phyloP scores from a whole-genome alignment of 2,888 invertebrate species.

The Sipha maydis region DNA sequence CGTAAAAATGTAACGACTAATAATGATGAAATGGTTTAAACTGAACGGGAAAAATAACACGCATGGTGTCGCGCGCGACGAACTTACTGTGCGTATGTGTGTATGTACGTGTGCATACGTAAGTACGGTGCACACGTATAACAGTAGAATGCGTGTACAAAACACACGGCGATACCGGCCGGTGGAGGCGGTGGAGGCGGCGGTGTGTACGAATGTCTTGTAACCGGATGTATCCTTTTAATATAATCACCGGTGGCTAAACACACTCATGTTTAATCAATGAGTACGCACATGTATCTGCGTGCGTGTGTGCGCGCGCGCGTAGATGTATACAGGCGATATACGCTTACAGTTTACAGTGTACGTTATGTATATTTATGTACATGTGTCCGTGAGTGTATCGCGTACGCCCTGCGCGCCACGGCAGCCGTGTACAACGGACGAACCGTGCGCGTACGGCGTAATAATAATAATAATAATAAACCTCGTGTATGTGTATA shows the following conservation, averaged over 20 bases:
- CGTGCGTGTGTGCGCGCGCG: not conserved
- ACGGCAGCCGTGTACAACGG: constrained; percentile 7
- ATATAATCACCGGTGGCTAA: constrained; percentile 61
- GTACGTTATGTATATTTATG: not conserved
- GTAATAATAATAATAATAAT: constrained; percentile 27
- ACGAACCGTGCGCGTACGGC: constrained; percentile 13
- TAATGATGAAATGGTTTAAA: not conserved
- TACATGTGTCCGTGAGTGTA: constrained; percentile 2
- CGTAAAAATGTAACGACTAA: not conserved
- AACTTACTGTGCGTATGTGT: not conserved
- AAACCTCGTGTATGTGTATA: not conserved
- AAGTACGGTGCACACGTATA: no score
- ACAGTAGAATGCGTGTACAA: not conserved
- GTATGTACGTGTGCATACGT: no score
- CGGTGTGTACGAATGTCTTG: constrained; percentile 46
- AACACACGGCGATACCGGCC: not conserved
- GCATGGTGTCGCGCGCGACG: not conserved
- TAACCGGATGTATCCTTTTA: constrained; percentile 62
- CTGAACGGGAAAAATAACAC: not conserved
- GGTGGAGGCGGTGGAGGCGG: not conserved
- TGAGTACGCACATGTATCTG: constrained; percentile 26
- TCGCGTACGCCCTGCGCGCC: not conserved
- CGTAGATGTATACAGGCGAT: not conserved
- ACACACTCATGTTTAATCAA: constrained; percentile 60
- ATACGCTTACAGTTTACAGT: not conserved